Percentiles rank a stretch among this genome's conserved stretches.
These are phyloP conservation scores for Platorchestia sp. DNA, from an alignment of 1,140 invertebrate species.

Conservation along the genomic window DNA sequence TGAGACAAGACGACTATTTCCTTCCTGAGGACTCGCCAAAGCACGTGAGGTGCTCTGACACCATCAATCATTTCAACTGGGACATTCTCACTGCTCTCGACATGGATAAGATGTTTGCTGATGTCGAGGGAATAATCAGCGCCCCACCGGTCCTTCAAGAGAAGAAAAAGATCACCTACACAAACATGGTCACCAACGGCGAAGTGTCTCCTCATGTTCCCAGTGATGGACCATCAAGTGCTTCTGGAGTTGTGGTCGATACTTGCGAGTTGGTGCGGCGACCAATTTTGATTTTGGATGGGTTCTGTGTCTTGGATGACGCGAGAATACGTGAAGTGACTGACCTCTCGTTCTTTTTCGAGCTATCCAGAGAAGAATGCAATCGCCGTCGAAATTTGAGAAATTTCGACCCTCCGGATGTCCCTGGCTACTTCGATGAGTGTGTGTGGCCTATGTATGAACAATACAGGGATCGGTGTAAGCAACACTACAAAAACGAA, in stretches of 20 bases:
- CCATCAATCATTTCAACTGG: constrained; percentile 83
- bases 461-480: constrained; percentile 67
- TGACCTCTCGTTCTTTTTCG: constrained; percentile 81
- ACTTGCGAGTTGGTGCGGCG: not conserved
- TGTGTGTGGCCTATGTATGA: constrained; percentile 83
- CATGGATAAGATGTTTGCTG: constrained; percentile 80
- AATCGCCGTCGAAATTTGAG: constrained; percentile 73
- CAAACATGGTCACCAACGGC: not conserved
- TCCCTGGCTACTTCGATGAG: constrained; percentile 83
- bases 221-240: not conserved
- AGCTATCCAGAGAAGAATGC: constrained; percentile 79
- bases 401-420: constrained; percentile 82
- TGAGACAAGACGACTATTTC: constrained; percentile 86
- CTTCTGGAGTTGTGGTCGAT: not conserved
- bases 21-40: constrained; percentile 78
- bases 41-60: constrained; percentile 75
- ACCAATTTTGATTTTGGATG: constrained; percentile 79
- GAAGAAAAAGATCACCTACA: not conserved
- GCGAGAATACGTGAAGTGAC: constrained; percentile 78
- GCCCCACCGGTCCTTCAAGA: not conserved
- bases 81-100: constrained; percentile 81
- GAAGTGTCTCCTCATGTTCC: not conserved
- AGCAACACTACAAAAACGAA: not conserved
- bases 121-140: constrained; percentile 71
- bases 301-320: constrained; percentile 82